Conservation (phyloP, 2,888 invertebrate genomes). For the Pegoplata infirma region DNA sequence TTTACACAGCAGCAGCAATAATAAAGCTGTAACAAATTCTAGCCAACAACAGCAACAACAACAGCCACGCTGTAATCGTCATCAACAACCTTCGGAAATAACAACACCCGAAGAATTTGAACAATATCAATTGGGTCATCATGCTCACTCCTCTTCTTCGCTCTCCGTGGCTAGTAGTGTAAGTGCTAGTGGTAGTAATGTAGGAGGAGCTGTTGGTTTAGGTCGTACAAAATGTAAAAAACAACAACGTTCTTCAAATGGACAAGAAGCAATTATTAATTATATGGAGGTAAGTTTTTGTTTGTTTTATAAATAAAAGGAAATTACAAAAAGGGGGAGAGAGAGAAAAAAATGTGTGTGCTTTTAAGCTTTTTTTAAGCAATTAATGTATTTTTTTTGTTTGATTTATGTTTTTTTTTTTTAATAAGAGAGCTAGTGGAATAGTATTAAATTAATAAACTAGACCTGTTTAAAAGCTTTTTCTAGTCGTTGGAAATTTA, state of each 20-base stretch:
- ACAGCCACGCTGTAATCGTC: conserved; percentile 67
- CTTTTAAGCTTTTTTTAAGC: conserved; percentile 46
- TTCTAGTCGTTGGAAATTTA: too few relatives aligned
- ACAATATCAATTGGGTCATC: conserved; percentile 71
- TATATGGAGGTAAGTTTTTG: conserved; percentile 56
- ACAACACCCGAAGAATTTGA: conserved; percentile 71
- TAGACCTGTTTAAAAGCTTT: too few relatives aligned
- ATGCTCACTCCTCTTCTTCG: conserved; percentile 68
- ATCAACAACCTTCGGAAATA: conserved; percentile 69
- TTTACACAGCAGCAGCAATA: conserved; percentile 68
- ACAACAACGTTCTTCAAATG: conserved; percentile 48
- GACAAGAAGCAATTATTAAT: conserved; percentile 21
- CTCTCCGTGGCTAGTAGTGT: conserved; percentile 71
- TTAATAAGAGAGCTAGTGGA: too few relatives aligned
- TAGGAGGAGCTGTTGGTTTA: conserved; percentile 33
- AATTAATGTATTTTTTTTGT: conserved; percentile 8
- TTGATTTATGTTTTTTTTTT: not conserved
- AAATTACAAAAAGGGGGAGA: not conserved
- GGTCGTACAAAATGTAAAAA: conserved; percentile 67
- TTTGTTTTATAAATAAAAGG: not conserved
- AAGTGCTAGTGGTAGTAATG: conserved; percentile 64
- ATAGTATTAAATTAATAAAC: too few relatives aligned
- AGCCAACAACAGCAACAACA: not conserved
- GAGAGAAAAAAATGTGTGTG: conserved; percentile 30
- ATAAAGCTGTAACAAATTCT: not conserved